Evolutionary conservation across 1,140 invertebrate species (phyloP), one percentile per base, ranked within the genome.

Genomic region (Akabosia matsudoensis): DNA sequence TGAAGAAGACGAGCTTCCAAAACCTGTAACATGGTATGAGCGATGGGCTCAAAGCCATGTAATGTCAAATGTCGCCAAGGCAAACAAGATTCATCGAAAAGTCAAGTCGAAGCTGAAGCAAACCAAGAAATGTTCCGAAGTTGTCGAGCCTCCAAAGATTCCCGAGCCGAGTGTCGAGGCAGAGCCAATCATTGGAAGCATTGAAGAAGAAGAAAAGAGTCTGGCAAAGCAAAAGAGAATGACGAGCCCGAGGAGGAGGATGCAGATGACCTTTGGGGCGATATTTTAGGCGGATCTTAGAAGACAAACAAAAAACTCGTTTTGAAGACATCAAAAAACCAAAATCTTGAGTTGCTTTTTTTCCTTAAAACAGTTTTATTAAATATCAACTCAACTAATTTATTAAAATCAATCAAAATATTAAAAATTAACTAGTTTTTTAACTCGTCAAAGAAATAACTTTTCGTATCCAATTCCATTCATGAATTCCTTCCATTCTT

Each of bases 11-110:
- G 37, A 45, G 37, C 37, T 67, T 16, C 51, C 45, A 0, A 78
- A 80, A 33, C 78, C 78, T 28, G 70, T 80, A 4, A 84, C 83
- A 24, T 84, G 83, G 83, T 82, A 82, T 37, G 81, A 82, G 61
- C 64, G 83, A 61, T 84, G 83, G 83, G 82, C 82, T 51, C 76
- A 82, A 51, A 82, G 81, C 72, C 81, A 83, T 64, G 83, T 81
- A 61, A 83, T 84, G 1, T 82, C 83, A 54, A 82, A 82, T 28
- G 80, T 83, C 14, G 82, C 83, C 4, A 82, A 82, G 13, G 80
- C 82, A 33, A 83, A 79, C 54, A 82, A 83, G 74, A 82, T 84
- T 28, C 77, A 82, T n/a, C 82, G 79, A 73, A 82, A 83, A 61
- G 78, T 83, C 16, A 82, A 82, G 34, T 67, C 30, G n/a, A 80